Percentiles rank a stretch among this genome's conserved stretches.
These are phyloP conservation scores for Chunga burmeisteri DNA, from an alignment of 2,113 vertebrate species.

Conservation along the genomic window DNA sequence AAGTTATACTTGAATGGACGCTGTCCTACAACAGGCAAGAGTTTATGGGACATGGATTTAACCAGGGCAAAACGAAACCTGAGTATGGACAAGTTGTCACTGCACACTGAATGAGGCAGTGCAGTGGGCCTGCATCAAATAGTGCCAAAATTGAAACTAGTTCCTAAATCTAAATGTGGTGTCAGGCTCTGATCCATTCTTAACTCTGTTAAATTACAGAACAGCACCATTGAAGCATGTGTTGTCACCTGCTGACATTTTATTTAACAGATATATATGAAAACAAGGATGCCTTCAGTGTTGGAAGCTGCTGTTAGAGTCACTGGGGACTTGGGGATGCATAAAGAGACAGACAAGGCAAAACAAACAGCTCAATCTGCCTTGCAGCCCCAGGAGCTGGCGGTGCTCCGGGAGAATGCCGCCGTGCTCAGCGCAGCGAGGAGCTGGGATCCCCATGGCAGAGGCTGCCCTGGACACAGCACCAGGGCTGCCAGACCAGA, in stretches of 20 bases:
- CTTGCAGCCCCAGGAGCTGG: neutral
- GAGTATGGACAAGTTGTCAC: neutral
- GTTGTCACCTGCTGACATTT: conserved; percentile 61
- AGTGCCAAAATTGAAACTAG: neutral
- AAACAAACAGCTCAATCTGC: conserved; percentile 65
- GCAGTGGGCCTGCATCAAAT: neutral
- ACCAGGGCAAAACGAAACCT: neutral
- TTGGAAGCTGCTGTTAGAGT: conserved; percentile 44
- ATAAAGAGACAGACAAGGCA: conserved; percentile 64
- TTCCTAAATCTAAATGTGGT: neutral
- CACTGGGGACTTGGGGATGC: conserved; percentile 51
- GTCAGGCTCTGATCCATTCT: neutral
- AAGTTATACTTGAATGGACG: neutral
- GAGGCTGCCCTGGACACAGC: accelerated
- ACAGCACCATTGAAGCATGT: neutral
- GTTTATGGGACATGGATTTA: too few relatives aligned
- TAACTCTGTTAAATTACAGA: neutral
- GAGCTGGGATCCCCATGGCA: accelerated
- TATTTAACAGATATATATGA: conserved; percentile 52
- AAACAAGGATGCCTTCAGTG: conserved; percentile 41
- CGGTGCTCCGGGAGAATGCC: accelerated
- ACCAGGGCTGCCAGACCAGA: accelerated
- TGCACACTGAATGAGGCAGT: neutral
- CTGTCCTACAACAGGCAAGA: neutral
- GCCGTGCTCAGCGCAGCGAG: accelerated